Base-by-base conservation (phyloP, 92 coral and sea anemone species). In the Palythoa grandiflora region DNA sequence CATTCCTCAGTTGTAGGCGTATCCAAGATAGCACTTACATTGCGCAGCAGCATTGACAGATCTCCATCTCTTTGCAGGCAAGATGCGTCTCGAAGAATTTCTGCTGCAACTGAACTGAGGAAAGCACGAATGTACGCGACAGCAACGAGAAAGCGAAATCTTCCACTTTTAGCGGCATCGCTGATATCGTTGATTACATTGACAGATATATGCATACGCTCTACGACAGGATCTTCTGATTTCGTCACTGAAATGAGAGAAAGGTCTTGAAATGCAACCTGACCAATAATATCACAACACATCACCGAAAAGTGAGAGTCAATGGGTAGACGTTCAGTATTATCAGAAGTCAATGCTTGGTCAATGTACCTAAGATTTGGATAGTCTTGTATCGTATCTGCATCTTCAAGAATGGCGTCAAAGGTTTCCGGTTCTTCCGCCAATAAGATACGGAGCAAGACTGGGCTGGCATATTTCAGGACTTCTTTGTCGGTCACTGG, bases 201-300 rank as follows among this genome's bases (percentile, higher is more conserved):
- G 75, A 86, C 84, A n/a, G 99, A 97, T 40, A 17, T 68, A 50
- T 94, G 92, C 68, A 96, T 92, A 78, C 83, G 89, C 15, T 68
- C 50, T 60, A 95, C 87, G 51, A 68, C 77, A 50, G 79, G 91
- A 85, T 88, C 93, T 51, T 93, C 96, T 44, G 99, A 94, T 28
- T 93, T 88, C n/a, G 91, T 88, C 15, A 97, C 70, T 9, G 86
- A 73, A 16, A 73, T 15, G 8, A 95, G 74, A 59, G 89, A 77
- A 9, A 95, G 83, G 9, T 94, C 78, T 71, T 76, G 84, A 63
- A 93, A 94, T 17, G 97, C 95, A 60, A 95, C 93, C 71, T 89
- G 92, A 60, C 91, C 90, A 77, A 97, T 95, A 47, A 95, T 80
- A 87, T 97, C 98, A 89, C 98, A 94, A 77, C 98, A 94, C 84